Conservation (phyloP, 2,888 invertebrate genomes). For the Lamellibrachia columna region DNA sequence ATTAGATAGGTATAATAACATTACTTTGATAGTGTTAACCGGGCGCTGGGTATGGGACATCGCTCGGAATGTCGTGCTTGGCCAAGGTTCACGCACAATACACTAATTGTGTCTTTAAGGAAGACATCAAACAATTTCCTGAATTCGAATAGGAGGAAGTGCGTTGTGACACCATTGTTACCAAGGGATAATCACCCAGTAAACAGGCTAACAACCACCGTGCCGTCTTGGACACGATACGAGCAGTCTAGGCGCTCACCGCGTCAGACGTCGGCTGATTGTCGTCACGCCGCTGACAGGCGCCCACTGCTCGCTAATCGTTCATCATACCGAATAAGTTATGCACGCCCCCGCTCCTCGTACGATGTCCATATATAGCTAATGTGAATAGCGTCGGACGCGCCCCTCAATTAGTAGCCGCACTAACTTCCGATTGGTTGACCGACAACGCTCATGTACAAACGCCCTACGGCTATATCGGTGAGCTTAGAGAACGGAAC, state of each 20-base stretch:
- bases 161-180: not conserved
- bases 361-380: slow-evolving; percentile 11
- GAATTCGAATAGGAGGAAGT: not conserved
- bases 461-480: not conserved
- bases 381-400: not conserved
- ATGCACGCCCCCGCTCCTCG: not conserved
- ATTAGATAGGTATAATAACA: not conserved
- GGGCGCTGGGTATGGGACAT: not conserved
- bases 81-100: not conserved
- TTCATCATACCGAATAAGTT: not conserved
- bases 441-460: not conserved
- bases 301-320: slow-evolving; percentile 9
- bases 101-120: not conserved
- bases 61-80: not conserved
- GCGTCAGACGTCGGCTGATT: not conserved
- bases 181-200: not conserved
- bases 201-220: not conserved
- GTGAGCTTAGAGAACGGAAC: not conserved
- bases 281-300: not conserved
- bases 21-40: not conserved
- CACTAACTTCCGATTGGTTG: not conserved
- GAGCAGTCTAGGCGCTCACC: not conserved
- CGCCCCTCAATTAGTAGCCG: not conserved
- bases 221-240: not conserved
- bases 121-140: not conserved